Percentiles rank a stretch among this genome's conserved stretches.
Conservation (phyloP, 2,797 vertebrate species). For the Enteromius treurensis region DNA sequence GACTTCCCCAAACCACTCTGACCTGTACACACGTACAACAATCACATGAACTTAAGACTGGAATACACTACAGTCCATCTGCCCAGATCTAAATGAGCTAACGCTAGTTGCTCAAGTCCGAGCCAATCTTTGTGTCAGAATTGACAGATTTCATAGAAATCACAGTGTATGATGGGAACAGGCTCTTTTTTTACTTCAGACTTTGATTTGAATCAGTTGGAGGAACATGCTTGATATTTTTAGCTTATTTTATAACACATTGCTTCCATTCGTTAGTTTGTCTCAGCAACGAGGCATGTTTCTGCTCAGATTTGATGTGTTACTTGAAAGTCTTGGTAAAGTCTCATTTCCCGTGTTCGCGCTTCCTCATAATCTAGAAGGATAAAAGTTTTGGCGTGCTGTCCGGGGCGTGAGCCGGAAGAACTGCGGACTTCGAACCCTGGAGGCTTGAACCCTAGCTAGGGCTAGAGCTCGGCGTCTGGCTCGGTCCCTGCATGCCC, state of each 20-base stretch:
- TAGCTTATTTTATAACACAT: not conserved
- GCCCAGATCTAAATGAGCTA: not conserved
- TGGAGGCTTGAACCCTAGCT: no score
- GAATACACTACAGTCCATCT: not conserved
- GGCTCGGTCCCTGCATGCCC: no score
- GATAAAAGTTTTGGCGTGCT: no score
- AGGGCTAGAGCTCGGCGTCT: no score
- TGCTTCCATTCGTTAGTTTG: not conserved
- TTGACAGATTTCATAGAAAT: not conserved
- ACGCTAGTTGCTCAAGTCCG: not conserved
- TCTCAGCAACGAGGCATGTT: not conserved
- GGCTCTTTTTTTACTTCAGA: not conserved
- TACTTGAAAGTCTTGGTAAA: not conserved
- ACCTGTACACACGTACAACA: constrained; percentile 73
- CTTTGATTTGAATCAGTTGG: not conserved
- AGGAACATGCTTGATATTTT: not conserved
- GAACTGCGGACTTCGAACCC: no score
- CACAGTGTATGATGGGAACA: not conserved
- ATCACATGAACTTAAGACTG: not conserved
- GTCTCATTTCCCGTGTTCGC: no score
- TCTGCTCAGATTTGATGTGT: not conserved
- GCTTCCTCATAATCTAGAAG: no score
- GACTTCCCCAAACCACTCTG: constrained; percentile 98
- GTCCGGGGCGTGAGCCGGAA: no score
- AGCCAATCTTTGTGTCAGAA: not conserved